These are phyloP conservation scores for Theretra japonica DNA, from an alignment of 2,888 invertebrate species.

Conservation along the genomic window DNA sequence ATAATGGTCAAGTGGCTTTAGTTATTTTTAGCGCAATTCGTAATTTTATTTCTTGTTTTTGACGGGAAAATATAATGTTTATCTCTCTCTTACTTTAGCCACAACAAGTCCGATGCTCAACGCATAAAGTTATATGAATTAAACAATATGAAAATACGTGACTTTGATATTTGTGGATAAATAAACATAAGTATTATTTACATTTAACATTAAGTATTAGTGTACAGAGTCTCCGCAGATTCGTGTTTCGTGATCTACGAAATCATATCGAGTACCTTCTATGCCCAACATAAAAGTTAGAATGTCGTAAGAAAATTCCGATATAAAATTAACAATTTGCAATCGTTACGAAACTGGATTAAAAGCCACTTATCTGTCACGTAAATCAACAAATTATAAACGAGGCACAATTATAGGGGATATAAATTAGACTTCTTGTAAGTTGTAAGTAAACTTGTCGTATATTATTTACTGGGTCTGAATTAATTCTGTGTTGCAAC, in stretches of 20 bases:
- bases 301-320: slow-evolving; percentile 7
- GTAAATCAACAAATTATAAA: slow-evolving; percentile 22
- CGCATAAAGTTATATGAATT: no score
- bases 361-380: slow-evolving; percentile 12
- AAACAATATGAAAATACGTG: no score
- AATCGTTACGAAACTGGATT: slow-evolving; percentile 7
- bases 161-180: no score
- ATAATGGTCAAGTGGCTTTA: no score
- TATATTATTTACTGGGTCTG: not conserved
- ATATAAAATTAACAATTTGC: slow-evolving; percentile 1
- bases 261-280: not conserved
- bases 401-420: not conserved
- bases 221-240: no score
- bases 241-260: not conserved
- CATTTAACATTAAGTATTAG: no score
- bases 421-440: not conserved
- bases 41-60: no score
- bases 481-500: not conserved
- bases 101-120: no score
- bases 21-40: no score
- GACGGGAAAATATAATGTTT: no score
- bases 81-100: no score
- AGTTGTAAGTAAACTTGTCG: not conserved
- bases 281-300: not conserved
- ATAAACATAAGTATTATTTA: no score